Percentiles rank a stretch among this genome's conserved stretches.
phyloP scores from a whole-genome alignment of 2,888 invertebrate species.

The Xylota segnis region DNA sequence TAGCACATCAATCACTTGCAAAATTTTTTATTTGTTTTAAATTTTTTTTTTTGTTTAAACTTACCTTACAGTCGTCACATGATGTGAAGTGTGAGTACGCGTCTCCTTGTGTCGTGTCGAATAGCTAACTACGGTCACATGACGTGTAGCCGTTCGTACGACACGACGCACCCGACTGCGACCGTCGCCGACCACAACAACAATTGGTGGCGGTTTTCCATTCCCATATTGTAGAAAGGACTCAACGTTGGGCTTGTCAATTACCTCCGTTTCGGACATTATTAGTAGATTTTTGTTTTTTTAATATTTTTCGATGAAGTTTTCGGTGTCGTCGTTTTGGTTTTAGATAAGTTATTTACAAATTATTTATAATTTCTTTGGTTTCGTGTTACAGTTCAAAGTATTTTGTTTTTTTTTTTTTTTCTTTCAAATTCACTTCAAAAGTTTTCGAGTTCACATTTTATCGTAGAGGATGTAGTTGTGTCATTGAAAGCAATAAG shows the following conservation, averaged over 20 bases:
- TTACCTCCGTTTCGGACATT: conserved; percentile 81
- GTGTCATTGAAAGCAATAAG: conserved; percentile 28
- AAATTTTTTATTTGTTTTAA: conserved; percentile 8
- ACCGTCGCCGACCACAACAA: conserved; percentile 84
- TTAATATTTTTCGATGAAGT: conserved; percentile 41
- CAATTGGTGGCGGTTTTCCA: conserved; percentile 83
- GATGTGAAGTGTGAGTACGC: conserved; percentile 84
- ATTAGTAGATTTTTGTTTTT: conserved; percentile 7
- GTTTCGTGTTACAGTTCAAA: conserved; percentile 65
- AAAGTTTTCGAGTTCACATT: conserved; percentile 65
- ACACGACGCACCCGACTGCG: conserved; percentile 84
- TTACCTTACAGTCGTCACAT: conserved; percentile 85
- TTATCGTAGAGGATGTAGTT: conserved; percentile 54
- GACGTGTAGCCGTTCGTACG: conserved; percentile 84
- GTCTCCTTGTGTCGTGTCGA: conserved; percentile 84
- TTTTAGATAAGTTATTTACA: conserved; percentile 61
- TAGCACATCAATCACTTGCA: conserved; percentile 20
- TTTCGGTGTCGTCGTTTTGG: conserved; percentile 63
- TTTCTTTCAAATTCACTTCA: conserved; percentile 29
- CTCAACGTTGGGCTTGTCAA: conserved; percentile 79
- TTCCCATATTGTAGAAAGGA: conserved; percentile 83
- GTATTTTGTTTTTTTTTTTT: conserved; percentile 25
- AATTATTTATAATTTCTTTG: conserved; percentile 63
- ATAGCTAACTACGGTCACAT: conserved; percentile 84
- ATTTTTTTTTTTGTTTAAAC: conserved; percentile 55